These are phyloP conservation scores for Barbus barbus DNA, from an alignment of 2,113 vertebrate genomes.

Conservation along the genomic window DNA sequence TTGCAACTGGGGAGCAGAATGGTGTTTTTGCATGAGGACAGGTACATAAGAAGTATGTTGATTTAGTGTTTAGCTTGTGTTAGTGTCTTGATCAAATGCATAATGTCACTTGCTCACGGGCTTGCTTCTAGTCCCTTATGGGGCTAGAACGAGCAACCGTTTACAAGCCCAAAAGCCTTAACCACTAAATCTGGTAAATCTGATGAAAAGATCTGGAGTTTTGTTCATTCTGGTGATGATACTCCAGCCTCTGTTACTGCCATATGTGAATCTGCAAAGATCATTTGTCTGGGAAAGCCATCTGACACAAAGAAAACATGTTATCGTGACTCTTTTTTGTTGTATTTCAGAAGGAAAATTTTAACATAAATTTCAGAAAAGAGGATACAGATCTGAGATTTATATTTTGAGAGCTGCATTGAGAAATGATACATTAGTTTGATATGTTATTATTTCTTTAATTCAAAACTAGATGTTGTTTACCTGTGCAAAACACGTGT, in stretches of 20 bases:
- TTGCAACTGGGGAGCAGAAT: neutral
- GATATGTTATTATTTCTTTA: no score
- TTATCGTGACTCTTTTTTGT: constrained; percentile 1
- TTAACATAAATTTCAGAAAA: neutral
- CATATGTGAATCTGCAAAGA: constrained; percentile 28
- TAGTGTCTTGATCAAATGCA: neutral
- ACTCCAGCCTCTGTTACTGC: neutral
- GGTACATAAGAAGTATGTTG: neutral
- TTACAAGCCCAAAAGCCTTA: neutral
- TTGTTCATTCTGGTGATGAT: constrained; percentile 10
- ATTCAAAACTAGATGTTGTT: no score
- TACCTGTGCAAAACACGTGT: no score
- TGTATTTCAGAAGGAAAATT: neutral
- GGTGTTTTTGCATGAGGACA: neutral
- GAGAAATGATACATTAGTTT: no score
- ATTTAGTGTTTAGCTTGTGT: neutral
- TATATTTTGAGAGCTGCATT: no score
- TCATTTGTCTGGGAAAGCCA: constrained; percentile 55
- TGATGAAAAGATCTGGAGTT: constrained; percentile 3
- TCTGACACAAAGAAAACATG: constrained; percentile 38
- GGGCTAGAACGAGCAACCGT: neutral
- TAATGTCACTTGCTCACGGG: neutral
- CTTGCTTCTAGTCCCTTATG: neutral
- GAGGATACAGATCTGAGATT: no score
- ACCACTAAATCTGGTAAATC: constrained; percentile 2